Base-by-base conservation (phyloP, 2,113 vertebrate species). In the Pithys albifrons region DNA sequence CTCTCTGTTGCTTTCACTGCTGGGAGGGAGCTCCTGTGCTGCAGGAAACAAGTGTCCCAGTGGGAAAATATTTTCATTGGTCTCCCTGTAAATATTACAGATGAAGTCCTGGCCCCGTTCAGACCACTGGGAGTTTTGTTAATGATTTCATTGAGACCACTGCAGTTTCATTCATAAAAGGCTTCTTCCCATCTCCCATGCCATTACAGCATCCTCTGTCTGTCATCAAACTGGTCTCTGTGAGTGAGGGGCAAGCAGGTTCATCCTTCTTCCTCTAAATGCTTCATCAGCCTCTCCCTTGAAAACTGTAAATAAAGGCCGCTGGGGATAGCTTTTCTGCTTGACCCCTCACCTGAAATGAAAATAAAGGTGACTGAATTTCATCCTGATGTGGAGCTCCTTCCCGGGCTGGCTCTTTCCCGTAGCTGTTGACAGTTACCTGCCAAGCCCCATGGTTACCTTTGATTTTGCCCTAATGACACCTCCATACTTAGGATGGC, bases 321-420 rank as follows among this genome's bases (percentile, higher is more conserved):
- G 70, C 91, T 95, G 90, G 59, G 95, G 96, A 96, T 78, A 96
- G 96, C 95, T 97, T 97, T 97, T 96, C 97, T 96, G 94, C 90
- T 96, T 98, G 98, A 98, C 98, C 98, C 98, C 97, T 98, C 97
- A 98, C 98, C 98, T 97, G 96, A 97, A 98, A 97, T 98, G 95
- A 98, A 98, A 98, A 98, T 98, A 98, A 97, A 98, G 97, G 96
- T 95, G 89, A 61, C 94, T 96, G 95, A 94, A 97, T 97, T 97
- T 97, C 97, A 97, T 96, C 97, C 96, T 91, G 93, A 95, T 3
- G 69, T 52, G 9, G 88, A 97, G 70, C 96, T 97, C 78, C 95
- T 96, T 97, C 95, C 86, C 48, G 73, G 91, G 73, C 79, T 27
- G 78, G 39, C 89, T 97, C 88, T 97, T 96, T 98, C 92, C 95